These are phyloP conservation scores for Pangasius sanitwongsei DNA, from an alignment of 2,797 vertebrate genomes.

Conservation along the genomic window DNA sequence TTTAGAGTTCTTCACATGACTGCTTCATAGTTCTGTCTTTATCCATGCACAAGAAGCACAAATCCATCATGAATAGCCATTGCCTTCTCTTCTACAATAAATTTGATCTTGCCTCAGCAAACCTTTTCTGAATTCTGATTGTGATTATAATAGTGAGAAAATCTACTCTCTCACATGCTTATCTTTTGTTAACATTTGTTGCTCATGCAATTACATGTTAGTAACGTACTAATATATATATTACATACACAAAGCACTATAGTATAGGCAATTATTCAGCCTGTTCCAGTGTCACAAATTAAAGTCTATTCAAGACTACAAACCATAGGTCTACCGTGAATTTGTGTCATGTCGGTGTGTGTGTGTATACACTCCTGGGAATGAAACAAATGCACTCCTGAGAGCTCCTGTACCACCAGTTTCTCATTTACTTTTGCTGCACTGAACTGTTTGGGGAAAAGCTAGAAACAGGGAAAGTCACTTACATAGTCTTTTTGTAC, in stretches of 20 bases:
- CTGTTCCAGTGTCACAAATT: constrained; percentile 5
- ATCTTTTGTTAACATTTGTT: neutral
- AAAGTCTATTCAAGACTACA: constrained; percentile 16
- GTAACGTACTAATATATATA: too few relatives aligned
- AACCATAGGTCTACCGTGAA: neutral
- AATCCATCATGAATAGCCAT: neutral
- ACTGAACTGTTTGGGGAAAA: too few relatives aligned
- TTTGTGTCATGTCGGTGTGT: neutral
- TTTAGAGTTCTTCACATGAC: neutral
- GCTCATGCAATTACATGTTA: neutral
- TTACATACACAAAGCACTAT: neutral
- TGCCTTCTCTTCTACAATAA: neutral
- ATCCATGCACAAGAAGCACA: neutral
- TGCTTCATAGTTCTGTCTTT: neutral
- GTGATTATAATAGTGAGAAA: neutral
- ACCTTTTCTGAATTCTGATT: neutral
- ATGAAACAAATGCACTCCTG: too few relatives aligned
- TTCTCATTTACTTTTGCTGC: too few relatives aligned
- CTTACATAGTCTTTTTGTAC: too few relatives aligned
- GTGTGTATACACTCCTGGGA: too few relatives aligned
- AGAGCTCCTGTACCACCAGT: too few relatives aligned
- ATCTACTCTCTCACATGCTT: neutral
- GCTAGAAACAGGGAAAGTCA: too few relatives aligned
- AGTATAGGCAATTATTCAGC: neutral
- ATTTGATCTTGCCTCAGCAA: neutral